Evolutionary conservation across 2,888 invertebrate species (phyloP), one percentile per base, ranked within the genome.

Genomic region (Carcina quercana): DNA sequence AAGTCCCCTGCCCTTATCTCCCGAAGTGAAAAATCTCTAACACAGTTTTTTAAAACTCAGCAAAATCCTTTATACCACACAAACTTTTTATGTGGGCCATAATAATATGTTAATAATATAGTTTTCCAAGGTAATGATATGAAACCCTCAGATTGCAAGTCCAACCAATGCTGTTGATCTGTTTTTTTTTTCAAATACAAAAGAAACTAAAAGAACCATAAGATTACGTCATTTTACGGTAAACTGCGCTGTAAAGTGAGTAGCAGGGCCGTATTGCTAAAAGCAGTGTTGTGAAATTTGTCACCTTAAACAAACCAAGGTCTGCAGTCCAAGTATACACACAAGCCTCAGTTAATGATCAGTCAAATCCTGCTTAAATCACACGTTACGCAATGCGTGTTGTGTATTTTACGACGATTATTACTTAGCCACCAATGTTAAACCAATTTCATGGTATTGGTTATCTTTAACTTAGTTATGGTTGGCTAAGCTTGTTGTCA

Each of bases 241-340:
- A 32, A 39, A 28, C 25, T 28, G 10, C 24, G n/a, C n/a, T n/a
- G n/a, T n/a, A n/a, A 35, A 19, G 35, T 31, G 37, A 37, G 21
- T 41, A 31, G 32, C 47, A 47, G 42, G 44, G 48, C 28, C 36
- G 31, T 19, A 32, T 47, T 53, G 40, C 47, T 24, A 32, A 46
- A 47, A 37, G 33, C 30, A 37, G 12, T 17, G 35, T 55, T 52
- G 40, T 48, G 40, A 53, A 45, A 56, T 52, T 49, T 48, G 47
- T 49, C 50, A 54, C 50, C 40, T 30, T 27, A 43, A 37, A 42
- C 29, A 29, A 48, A 38, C 42, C 53, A 53, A 50, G 57, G 53
- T 39, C 47, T 42, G 30, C 27, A 30, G 10, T 30, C 11, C 14
- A 27, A 28, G 25, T 30, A 28, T n/a, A 20, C 27, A 20, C 10